Conservation (phyloP, 53 echinoderm and acorn worm genomes). For the Pentamera pediparva region DNA sequence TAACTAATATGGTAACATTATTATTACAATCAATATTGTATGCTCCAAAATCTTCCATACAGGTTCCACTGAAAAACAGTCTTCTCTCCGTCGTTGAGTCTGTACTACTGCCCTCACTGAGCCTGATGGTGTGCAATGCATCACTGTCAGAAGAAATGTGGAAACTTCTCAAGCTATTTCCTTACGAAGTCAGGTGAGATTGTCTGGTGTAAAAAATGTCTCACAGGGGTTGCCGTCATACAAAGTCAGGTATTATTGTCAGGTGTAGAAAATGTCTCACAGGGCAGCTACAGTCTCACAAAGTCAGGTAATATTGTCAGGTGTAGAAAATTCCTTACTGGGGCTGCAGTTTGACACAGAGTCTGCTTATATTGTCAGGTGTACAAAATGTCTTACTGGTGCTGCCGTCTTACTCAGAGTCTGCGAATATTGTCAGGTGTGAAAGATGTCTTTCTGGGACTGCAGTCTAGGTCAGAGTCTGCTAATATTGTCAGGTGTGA, state of each 20-base stretch:
- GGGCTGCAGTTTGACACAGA: background rate
- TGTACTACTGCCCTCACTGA: slow-evolving; percentile 79
- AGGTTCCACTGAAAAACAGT: slow-evolving; percentile 43
- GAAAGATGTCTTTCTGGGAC: no score
- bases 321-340: background rate
- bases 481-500: no score
- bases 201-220: background rate
- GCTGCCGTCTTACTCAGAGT: background rate
- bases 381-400: background rate
- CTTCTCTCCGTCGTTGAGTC: slow-evolving; percentile 68
- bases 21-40: background rate
- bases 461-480: no score
- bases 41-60: background rate
- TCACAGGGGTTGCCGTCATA: background rate
- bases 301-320: background rate
- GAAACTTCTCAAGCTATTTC: slow-evolving; percentile 73
- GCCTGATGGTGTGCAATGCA: slow-evolving; percentile 81
- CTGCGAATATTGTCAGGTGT: background rate
- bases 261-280: background rate
- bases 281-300: background rate
- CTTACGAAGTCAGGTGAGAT: slow-evolving; percentile 77
- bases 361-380: background rate
- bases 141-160: slow-evolving; percentile 92
- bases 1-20: background rate
- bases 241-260: background rate